These are phyloP conservation scores for Myrmecophaga tridactyla DNA, from an alignment of 2,113 vertebrate species.

Conservation along the genomic window DNA sequence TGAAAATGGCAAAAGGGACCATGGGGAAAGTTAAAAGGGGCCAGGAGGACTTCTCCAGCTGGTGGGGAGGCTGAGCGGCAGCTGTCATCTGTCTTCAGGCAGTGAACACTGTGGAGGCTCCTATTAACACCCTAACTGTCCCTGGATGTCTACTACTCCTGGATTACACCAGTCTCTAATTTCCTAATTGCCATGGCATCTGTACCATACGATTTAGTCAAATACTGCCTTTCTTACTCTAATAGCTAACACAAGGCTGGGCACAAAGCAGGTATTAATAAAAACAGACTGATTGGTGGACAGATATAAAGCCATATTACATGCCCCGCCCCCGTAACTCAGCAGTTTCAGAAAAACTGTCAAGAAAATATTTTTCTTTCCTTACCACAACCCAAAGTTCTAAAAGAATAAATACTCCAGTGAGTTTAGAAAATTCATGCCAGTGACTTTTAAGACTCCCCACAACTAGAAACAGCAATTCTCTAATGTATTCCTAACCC, in stretches of 20 bases:
- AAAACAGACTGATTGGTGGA: not conserved
- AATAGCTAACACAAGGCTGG: not conserved
- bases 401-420: slow-evolving; percentile 58
- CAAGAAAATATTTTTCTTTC: slow-evolving; percentile 8
- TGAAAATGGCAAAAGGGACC: not conserved
- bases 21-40: not conserved
- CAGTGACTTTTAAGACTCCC: slow-evolving; percentile 29
- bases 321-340: not conserved
- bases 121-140: not conserved
- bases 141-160: not conserved
- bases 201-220: not conserved
- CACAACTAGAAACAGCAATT: slow-evolving; percentile 46
- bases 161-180: not conserved
- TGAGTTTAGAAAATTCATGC: slow-evolving; percentile 38
- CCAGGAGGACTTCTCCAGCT: not conserved
- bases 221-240: not conserved
- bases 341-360: slow-evolving; percentile 43
- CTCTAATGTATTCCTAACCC: slow-evolving; percentile 1
- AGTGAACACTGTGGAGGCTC: not conserved
- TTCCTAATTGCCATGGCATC: not conserved
- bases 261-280: not conserved
- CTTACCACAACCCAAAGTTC: slow-evolving; percentile 45
- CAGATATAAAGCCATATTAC: slow-evolving; percentile 49
- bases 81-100: not conserved
- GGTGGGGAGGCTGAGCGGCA: not conserved